Conservation (phyloP, 2,888 invertebrate genomes). For the Pyrrhia umbra region DNA sequence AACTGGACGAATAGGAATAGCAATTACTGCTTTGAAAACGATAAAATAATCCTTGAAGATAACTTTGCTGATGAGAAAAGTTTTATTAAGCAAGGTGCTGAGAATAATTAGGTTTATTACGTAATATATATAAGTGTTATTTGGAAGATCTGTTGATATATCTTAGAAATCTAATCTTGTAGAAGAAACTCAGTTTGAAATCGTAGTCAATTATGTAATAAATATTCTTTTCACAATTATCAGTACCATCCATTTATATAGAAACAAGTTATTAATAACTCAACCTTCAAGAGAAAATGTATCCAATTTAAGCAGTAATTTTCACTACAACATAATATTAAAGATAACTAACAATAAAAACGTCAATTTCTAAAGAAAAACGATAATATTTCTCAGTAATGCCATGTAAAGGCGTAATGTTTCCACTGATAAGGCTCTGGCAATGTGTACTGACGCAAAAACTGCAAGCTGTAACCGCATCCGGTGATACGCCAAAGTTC, state of each 20-base stretch:
- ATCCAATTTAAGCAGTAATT: slow-evolving; percentile 22
- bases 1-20: neutral
- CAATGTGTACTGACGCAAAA: slow-evolving; percentile 45
- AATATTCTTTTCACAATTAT: too few species aligned
- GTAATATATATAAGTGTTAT: too few species aligned
- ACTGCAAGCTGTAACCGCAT: slow-evolving; percentile 45
- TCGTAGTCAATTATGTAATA: too few species aligned
- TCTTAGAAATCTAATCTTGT: neutral
- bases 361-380: slow-evolving; percentile 24
- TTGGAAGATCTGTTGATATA: neutral
- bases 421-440: slow-evolving; percentile 47
- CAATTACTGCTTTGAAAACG: slow-evolving; percentile 8
- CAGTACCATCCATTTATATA: slow-evolving; percentile 5
- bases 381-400: slow-evolving; percentile 27
- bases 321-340: slow-evolving; percentile 30
- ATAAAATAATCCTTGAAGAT: neutral
- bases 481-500: slow-evolving; percentile 40
- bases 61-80: neutral
- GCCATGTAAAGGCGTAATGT: slow-evolving; percentile 33
- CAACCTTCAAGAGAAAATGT: slow-evolving; percentile 11
- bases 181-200: neutral
- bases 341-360: slow-evolving; percentile 27
- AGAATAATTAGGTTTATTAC: too few species aligned
- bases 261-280: neutral
- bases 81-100: neutral